Conservation (phyloP, 2,888 invertebrate genomes). For the Ceraclea dissimilis region DNA sequence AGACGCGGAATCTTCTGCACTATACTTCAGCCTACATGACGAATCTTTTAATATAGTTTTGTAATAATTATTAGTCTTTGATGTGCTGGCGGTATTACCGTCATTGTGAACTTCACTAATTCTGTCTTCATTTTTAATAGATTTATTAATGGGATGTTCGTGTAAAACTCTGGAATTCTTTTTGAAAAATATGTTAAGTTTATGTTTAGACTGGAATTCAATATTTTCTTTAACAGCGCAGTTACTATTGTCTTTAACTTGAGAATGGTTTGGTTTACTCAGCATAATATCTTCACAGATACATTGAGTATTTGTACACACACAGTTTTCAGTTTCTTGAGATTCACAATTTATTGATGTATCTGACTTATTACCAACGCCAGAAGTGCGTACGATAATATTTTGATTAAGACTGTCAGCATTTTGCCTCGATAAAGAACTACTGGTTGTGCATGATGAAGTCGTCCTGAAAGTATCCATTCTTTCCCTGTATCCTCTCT, state of each 20-base stretch:
- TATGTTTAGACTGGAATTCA: too few species aligned
- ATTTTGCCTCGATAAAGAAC: slow-evolving; percentile 53
- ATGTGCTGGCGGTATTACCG: too few species aligned
- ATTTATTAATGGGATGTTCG: too few species aligned
- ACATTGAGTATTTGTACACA: background rate
- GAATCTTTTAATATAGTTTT: background rate
- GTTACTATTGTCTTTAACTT: too few species aligned
- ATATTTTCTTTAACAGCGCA: too few species aligned
- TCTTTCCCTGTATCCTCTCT: slow-evolving; percentile 37
- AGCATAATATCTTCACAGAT: too few species aligned
- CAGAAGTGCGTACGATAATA: slow-evolving; percentile 16
- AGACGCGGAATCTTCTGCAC: background rate
- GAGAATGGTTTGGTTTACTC: too few species aligned
- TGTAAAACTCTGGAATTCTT: too few species aligned
- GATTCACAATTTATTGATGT: background rate
- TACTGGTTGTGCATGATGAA: slow-evolving; percentile 48
- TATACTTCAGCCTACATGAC: background rate
- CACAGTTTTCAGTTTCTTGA: background rate
- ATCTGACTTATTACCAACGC: background rate
- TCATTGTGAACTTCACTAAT: too few species aligned
- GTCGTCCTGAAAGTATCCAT: slow-evolving; percentile 53
- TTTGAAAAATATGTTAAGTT: too few species aligned
- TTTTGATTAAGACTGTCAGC: slow-evolving; percentile 42
- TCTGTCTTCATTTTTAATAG: too few species aligned
- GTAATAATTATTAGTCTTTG: too few species aligned